Conservation (phyloP, 2,113 vertebrate genomes). For the Morone chrysops region DNA sequence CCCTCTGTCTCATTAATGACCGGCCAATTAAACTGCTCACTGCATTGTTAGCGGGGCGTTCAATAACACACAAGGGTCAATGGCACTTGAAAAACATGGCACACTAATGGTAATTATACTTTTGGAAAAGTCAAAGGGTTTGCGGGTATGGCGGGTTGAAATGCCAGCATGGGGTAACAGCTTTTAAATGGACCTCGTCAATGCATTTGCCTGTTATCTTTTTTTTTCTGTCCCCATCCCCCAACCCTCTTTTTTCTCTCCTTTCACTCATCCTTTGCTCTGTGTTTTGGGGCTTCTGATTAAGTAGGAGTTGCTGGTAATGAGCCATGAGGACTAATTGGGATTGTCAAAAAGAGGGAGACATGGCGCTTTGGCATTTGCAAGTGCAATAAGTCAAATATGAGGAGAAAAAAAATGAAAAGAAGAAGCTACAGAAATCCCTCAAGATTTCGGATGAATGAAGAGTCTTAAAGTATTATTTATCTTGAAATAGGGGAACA, state of each 20-base stretch:
- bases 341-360: conserved; percentile 61
- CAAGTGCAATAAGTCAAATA: conserved; percentile 52
- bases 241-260: neutral
- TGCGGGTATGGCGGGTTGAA: conserved; percentile 38
- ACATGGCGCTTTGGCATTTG: conserved; percentile 65
- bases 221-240: neutral
- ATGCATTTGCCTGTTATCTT: conserved; percentile 26
- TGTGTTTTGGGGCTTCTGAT: conserved; percentile 55
- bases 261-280: conserved; percentile 19
- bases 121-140: conserved; percentile 58
- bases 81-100: conserved; percentile 55
- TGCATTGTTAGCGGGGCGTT: conserved; percentile 44
- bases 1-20: conserved; percentile 54
- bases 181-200: conserved; percentile 62
- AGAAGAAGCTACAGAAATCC: conserved; percentile 10
- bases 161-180: conserved; percentile 49
- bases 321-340: conserved; percentile 72
- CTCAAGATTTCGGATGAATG: neutral
- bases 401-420: conserved; percentile 32
- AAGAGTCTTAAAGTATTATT: conserved; percentile 4
- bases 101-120: conserved; percentile 58
- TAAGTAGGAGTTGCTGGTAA: conserved; percentile 61
- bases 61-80: conserved; percentile 63
- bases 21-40: conserved; percentile 47
- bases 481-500: neutral